phyloP scores from a whole-genome alignment of 2,888 invertebrate genomes.

The Kuschelorhynchus macadamiae region DNA sequence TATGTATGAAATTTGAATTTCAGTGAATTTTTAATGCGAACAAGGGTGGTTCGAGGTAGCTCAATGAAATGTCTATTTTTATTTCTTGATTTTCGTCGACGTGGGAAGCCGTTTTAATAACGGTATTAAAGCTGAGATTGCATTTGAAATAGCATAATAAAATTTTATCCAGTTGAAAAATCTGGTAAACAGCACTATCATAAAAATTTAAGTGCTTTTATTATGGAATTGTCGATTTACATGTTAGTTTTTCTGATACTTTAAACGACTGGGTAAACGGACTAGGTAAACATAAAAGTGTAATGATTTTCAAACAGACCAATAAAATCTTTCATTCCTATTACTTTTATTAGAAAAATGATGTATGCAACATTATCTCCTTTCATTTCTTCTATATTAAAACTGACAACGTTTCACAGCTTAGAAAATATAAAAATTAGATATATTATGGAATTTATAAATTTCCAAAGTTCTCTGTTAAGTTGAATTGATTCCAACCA shows the following conservation, averaged over 20 bases:
- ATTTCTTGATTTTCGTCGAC: constrained; percentile 44
- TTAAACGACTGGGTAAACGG: constrained; percentile 42
- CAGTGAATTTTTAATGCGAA: constrained; percentile 41
- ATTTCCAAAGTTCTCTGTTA: no score
- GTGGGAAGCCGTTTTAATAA: constrained; percentile 47
- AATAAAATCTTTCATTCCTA: no score
- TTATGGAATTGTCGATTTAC: constrained; percentile 47
- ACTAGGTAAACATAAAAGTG: constrained; percentile 31
- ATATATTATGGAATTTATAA: no score
- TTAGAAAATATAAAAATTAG: not conserved
- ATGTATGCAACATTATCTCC: not conserved
- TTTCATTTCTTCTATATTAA: no score
- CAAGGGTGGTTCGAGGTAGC: constrained; percentile 20
- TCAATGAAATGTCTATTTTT: constrained; percentile 42
- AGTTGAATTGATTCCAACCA: no score
- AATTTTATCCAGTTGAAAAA: constrained; percentile 50
- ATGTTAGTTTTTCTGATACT: constrained; percentile 45
- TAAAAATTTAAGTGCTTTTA: constrained; percentile 48
- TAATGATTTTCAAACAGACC: constrained; percentile 7
- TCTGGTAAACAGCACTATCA: constrained; percentile 47
- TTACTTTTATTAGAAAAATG: no score
- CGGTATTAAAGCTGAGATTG: constrained; percentile 45
- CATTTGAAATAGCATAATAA: constrained; percentile 46
- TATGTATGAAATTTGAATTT: constrained; percentile 31
- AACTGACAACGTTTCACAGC: not conserved